Percentiles rank a stretch among this genome's conserved stretches.
phyloP scores from a whole-genome alignment of 2,888 invertebrate species.

The Trichopoda pennipes region DNA sequence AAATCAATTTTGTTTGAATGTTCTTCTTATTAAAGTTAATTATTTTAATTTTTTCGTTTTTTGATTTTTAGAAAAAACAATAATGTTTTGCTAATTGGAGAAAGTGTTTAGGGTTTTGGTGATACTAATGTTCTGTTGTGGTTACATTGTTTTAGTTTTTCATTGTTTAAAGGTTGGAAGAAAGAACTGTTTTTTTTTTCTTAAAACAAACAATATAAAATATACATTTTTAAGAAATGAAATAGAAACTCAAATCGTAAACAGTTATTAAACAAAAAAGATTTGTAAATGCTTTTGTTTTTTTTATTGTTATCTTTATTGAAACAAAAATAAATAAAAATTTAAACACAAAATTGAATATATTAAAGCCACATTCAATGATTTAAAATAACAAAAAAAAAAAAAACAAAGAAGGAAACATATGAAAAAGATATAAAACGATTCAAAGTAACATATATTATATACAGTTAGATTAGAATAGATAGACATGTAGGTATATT shows the following conservation, averaged over 20 bases:
- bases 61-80: slow-evolving; percentile 61
- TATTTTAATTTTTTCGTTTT: slow-evolving; percentile 45
- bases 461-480: slow-evolving; percentile 35
- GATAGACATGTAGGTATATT: slow-evolving; percentile 36
- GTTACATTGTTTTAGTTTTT: slow-evolving; percentile 69
- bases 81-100: slow-evolving; percentile 66
- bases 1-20: slow-evolving; percentile 48
- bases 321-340: not conserved
- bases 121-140: slow-evolving; percentile 69
- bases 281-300: not conserved
- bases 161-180: slow-evolving; percentile 60
- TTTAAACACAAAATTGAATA: slow-evolving; percentile 8
- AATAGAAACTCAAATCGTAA: not conserved
- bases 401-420: not conserved
- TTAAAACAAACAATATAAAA: slow-evolving; percentile 33
- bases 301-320: not conserved
- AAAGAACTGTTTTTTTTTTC: slow-evolving; percentile 30
- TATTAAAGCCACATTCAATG: slow-evolving; percentile 61
- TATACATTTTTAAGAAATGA: not conserved
- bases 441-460: slow-evolving; percentile 14
- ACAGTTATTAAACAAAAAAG: slow-evolving; percentile 14
- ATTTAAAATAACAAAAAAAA: slow-evolving; percentile 13
- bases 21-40: slow-evolving; percentile 30
- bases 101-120: slow-evolving; percentile 68
- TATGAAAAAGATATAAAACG: slow-evolving; percentile 23